A percentile compares a stretch with the other conserved stretches of the same genome.
phyloP scores from a whole-genome alignment of 2,113 vertebrate genomes.

The Boleophthalmus pectinirostris region DNA sequence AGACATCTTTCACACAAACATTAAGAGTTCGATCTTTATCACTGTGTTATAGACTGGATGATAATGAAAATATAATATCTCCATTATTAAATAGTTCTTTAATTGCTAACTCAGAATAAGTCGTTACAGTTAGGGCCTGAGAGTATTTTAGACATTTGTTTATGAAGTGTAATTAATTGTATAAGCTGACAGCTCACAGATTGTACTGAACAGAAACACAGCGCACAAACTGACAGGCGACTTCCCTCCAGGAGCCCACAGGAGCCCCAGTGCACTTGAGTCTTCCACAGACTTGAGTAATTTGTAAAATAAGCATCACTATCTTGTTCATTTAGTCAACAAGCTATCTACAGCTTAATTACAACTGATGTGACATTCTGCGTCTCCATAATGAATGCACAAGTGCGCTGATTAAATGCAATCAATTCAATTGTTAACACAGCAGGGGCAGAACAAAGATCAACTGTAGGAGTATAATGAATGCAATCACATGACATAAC shows the following conservation, averaged over 20 bases:
- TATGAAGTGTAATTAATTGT: constrained; percentile 2
- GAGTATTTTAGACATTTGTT: neutral
- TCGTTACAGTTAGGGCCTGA: neutral
- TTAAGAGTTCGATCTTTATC: neutral
- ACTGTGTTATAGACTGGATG: neutral
- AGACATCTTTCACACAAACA: neutral
- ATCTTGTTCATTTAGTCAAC: constrained; percentile 57
- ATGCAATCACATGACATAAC: constrained; percentile 66
- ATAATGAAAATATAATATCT: neutral
- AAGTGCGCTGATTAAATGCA: constrained; percentile 73
- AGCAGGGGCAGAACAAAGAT: constrained; percentile 62
- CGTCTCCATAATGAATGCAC: constrained; percentile 69
- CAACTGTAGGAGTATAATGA: constrained; percentile 62
- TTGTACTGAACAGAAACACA: neutral
- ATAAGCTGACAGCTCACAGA: constrained; percentile 26
- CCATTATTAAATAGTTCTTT: neutral
- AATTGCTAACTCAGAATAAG: neutral
- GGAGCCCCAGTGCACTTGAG: constrained; percentile 12
- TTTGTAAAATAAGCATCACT: constrained; percentile 40
- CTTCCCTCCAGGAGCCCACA: constrained; percentile 14
- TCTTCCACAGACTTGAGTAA: constrained; percentile 22
- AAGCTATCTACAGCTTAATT: constrained; percentile 62
- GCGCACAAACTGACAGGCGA: constrained; percentile 4
- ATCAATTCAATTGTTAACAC: constrained; percentile 71
- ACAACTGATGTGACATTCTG: constrained; percentile 64